Percentiles rank a stretch among this genome's conserved stretches.
These are phyloP conservation scores for Drosophila dunni DNA, from an alignment of 1,140 invertebrate genomes.

Conservation along the genomic window DNA sequence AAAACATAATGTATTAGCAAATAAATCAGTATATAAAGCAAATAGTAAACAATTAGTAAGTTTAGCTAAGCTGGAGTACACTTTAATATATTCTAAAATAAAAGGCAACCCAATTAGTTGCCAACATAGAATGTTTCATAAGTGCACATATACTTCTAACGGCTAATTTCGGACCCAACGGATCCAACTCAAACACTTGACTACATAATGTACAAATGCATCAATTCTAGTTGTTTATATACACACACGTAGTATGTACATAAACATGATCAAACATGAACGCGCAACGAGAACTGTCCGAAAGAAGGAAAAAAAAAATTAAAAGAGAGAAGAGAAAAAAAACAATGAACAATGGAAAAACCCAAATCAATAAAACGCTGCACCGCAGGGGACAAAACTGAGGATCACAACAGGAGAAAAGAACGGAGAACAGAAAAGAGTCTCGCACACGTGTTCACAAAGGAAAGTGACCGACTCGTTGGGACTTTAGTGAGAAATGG, in stretches of 20 bases:
- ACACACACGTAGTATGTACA: constrained; percentile 3
- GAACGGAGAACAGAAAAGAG: constrained; percentile 51
- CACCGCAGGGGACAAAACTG: constrained; percentile 67
- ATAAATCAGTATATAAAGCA: too few relatives aligned
- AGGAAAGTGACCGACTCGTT: constrained; percentile 67
- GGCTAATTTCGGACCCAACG: too few relatives aligned
- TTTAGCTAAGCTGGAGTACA: too few relatives aligned
- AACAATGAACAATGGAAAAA: constrained; percentile 51
- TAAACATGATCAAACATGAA: constrained; percentile 21
- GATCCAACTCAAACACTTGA: constrained; percentile 1
- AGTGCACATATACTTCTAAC: not conserved
- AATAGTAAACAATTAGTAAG: too few relatives aligned
- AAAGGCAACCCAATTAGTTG: not conserved
- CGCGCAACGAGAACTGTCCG: constrained; percentile 39
- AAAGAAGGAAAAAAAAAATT: constrained; percentile 11
- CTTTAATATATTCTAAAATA: too few relatives aligned
- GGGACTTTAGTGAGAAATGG: constrained; percentile 49
- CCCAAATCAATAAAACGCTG: constrained; percentile 75
- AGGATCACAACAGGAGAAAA: constrained; percentile 53
- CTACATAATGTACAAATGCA: constrained; percentile 8
- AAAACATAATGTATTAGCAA: too few relatives aligned
- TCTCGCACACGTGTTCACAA: constrained; percentile 80
- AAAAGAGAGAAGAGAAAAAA: constrained; percentile 22
- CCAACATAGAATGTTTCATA: not conserved
- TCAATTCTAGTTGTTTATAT: not conserved